These are phyloP conservation scores for Promerops cafer DNA, from an alignment of 2,113 vertebrate genomes.

Conservation along the genomic window DNA sequence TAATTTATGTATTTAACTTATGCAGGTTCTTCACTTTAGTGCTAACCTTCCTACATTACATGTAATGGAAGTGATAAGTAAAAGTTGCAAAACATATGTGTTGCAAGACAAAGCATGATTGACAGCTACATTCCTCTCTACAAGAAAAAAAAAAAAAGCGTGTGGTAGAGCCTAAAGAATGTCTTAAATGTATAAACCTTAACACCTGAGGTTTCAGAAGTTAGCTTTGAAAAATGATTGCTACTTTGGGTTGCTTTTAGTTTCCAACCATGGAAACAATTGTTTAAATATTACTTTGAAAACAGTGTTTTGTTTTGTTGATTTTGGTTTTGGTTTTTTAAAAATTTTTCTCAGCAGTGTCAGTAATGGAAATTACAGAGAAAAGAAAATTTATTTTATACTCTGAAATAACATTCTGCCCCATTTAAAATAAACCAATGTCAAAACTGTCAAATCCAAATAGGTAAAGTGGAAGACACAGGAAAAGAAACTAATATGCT, in stretches of 20 bases:
- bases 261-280: background rate
- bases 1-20: conserved; percentile 68
- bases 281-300: background rate
- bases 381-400: background rate
- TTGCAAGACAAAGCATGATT: conserved; percentile 30
- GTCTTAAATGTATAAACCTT: conserved; percentile 5
- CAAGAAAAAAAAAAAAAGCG: background rate
- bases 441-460: background rate
- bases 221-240: conserved; percentile 8
- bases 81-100: conserved; percentile 32
- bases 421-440: background rate
- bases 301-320: background rate
- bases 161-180: background rate
- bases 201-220: background rate
- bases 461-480: background rate
- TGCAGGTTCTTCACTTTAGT: conserved; percentile 48
- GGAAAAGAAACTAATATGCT: background rate
- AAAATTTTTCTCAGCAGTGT: background rate
- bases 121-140: conserved; percentile 20
- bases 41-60: conserved; percentile 43
- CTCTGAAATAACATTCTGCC: background rate
- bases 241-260: background rate
- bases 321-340: background rate
- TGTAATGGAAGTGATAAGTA: conserved; percentile 29
- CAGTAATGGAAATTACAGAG: background rate